These are phyloP conservation scores for Taxidea taxus DNA, from an alignment of 2,113 vertebrate genomes.

Conservation along the genomic window DNA sequence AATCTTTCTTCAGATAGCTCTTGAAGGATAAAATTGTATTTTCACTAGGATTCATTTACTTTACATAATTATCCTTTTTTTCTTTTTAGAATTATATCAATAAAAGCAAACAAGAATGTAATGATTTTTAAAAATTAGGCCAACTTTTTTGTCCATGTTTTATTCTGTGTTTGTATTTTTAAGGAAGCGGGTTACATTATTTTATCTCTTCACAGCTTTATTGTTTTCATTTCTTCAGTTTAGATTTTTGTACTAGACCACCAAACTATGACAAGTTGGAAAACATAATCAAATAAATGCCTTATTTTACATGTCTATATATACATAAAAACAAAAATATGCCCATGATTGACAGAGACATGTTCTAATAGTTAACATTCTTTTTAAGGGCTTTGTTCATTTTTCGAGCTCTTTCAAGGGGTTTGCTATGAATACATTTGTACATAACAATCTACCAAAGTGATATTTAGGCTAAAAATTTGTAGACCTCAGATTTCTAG, in stretches of 20 bases:
- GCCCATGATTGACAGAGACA: constrained; percentile 67
- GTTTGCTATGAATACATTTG: constrained; percentile 66
- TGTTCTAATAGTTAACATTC: constrained; percentile 69
- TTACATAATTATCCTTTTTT: neutral
- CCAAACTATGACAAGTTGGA: constrained; percentile 32
- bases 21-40: constrained; percentile 28
- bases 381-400: constrained; percentile 74
- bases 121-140: neutral
- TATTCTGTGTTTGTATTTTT: constrained; percentile 34
- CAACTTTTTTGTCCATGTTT: neutral
- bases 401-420: constrained; percentile 47
- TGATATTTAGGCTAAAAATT: constrained; percentile 20
- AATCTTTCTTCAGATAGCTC: neutral
- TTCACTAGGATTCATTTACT: neutral
- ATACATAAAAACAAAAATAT: constrained; percentile 68
- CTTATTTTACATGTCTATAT: neutral
- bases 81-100: neutral
- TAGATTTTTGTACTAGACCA: constrained; percentile 52
- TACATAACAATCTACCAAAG: constrained; percentile 50
- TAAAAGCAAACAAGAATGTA: constrained; percentile 12
- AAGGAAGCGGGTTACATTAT: neutral
- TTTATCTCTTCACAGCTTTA: constrained; percentile 58
- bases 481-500: constrained; percentile 42
- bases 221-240: constrained; percentile 60
- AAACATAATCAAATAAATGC: constrained; percentile 69